Evolutionary conservation across 2,888 invertebrate genomes (phyloP).

Genomic region (Isotomurus palustris): DNA sequence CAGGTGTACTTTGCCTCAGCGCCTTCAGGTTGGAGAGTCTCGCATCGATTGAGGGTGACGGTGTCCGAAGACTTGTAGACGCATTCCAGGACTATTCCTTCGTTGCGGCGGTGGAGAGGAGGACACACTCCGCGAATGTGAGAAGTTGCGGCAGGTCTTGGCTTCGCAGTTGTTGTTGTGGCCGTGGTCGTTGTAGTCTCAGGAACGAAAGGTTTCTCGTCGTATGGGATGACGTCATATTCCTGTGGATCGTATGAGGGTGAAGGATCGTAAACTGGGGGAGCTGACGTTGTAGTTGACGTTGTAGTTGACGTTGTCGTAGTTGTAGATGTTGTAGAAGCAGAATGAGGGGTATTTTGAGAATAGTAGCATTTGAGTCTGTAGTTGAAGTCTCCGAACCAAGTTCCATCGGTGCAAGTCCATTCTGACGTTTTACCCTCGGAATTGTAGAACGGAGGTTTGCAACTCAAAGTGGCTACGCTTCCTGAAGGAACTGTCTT

Average conservation of each 20-base stretch:
- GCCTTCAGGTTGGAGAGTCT: constrained; percentile 18
- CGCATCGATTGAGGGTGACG: constrained; percentile 18
- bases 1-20: constrained; percentile 41
- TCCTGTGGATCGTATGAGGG: background rate
- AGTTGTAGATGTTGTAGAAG: background rate
- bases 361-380: constrained; percentile 3
- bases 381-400: constrained; percentile 25
- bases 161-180: constrained; percentile 5
- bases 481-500: constrained; percentile 12
- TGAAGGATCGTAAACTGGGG: background rate
- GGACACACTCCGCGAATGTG: constrained; percentile 9
- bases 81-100: constrained; percentile 23
- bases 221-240: background rate
- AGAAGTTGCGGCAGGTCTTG: background rate
- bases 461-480: constrained; percentile 14
- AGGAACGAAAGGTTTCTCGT: background rate
- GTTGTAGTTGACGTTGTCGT: constrained; percentile 3
- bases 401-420: constrained; percentile 20
- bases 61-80: constrained; percentile 18
- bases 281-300: background rate
- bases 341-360: background rate
- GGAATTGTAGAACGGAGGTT: constrained; percentile 11
- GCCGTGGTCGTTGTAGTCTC: constrained; percentile 9
- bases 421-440: constrained; percentile 12
- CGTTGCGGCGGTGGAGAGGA: constrained; percentile 7